Evolutionary conservation across 2,888 invertebrate genomes (phyloP).

Genomic region (Dichetophora obliterata): DNA sequence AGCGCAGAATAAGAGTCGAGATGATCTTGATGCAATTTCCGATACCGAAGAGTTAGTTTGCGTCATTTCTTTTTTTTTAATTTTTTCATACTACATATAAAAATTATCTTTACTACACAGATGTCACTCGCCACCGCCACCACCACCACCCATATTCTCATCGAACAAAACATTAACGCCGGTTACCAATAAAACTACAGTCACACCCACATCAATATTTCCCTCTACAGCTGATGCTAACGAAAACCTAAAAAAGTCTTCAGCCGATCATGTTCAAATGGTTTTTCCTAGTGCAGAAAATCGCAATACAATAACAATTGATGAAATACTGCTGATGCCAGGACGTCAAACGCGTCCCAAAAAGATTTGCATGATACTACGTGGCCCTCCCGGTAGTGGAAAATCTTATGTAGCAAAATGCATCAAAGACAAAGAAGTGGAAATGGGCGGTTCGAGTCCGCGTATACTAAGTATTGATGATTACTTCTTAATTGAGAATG

Average conservation of each 20-base stretch:
- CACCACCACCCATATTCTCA: constrained; percentile 50
- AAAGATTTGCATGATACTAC: constrained; percentile 86
- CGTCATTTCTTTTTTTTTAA: not conserved
- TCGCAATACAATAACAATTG: constrained; percentile 76
- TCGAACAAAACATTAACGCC: constrained; percentile 35
- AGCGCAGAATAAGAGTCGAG: constrained; percentile 46
- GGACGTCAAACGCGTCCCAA: constrained; percentile 83
- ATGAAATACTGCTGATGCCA: constrained; percentile 86
- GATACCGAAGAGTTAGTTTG: constrained; percentile 65
- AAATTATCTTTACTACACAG: not conserved
- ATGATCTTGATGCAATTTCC: constrained; percentile 65
- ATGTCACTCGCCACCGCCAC: constrained; percentile 45
- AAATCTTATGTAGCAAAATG: constrained; percentile 91
- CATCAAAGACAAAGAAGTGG: constrained; percentile 85
- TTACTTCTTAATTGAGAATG: constrained; percentile 92
- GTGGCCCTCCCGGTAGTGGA: constrained; percentile 95
- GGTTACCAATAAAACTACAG: constrained; percentile 2
- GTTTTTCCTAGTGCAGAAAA: constrained; percentile 62
- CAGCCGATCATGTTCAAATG: constrained; percentile 56
- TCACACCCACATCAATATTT: constrained; percentile 51
- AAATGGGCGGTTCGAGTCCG: constrained; percentile 89
- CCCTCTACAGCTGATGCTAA: constrained; percentile 61
- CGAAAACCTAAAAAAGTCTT: constrained; percentile 49
- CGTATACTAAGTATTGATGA: constrained; percentile 94
- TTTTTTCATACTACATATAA: constrained; percentile 9